Conservation (phyloP, 2,888 invertebrate genomes). For the Thyatira batis region DNA sequence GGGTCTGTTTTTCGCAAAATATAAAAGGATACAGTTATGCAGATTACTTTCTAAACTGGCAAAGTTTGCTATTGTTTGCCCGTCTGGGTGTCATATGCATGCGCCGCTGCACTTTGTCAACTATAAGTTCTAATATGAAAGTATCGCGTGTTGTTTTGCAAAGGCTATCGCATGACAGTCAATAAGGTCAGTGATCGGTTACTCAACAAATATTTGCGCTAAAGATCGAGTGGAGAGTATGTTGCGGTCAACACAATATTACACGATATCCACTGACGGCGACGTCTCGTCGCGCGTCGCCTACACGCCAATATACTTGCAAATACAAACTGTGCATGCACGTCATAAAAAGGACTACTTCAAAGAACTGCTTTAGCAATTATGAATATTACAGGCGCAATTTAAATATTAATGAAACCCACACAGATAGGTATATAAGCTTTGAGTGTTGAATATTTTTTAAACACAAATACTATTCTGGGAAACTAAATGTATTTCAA, state of each 20-base stretch:
- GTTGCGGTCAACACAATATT: slow-evolving; percentile 62
- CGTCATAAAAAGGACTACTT: not conserved
- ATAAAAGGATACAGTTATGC: slow-evolving; percentile 4
- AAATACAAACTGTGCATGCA: not conserved
- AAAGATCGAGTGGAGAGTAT: slow-evolving; percentile 49
- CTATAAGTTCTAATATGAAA: slow-evolving; percentile 30
- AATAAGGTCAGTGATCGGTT: slow-evolving; percentile 65
- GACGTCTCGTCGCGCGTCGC: slow-evolving; percentile 27
- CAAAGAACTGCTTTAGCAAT: not conserved
- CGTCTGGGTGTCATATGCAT: slow-evolving; percentile 10
- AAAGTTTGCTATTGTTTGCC: slow-evolving; percentile 13
- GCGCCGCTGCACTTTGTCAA: slow-evolving; percentile 23
- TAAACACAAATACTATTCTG: not conserved
- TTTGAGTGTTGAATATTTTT: too few relatives aligned
- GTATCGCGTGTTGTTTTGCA: slow-evolving; percentile 55
- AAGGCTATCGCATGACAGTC: slow-evolving; percentile 62
- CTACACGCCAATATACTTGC: slow-evolving; percentile 12
- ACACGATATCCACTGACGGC: slow-evolving; percentile 43
- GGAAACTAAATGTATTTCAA: not conserved
- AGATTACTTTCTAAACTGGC: slow-evolving; percentile 5
- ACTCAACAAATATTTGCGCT: slow-evolving; percentile 68
- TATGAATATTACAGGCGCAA: not conserved
- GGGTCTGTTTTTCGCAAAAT: not conserved
- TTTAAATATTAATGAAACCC: too few relatives aligned
- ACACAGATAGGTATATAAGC: too few relatives aligned